These are phyloP conservation scores for Nycticorax nycticorax DNA, from an alignment of 2,113 vertebrate genomes.

Conservation along the genomic window DNA sequence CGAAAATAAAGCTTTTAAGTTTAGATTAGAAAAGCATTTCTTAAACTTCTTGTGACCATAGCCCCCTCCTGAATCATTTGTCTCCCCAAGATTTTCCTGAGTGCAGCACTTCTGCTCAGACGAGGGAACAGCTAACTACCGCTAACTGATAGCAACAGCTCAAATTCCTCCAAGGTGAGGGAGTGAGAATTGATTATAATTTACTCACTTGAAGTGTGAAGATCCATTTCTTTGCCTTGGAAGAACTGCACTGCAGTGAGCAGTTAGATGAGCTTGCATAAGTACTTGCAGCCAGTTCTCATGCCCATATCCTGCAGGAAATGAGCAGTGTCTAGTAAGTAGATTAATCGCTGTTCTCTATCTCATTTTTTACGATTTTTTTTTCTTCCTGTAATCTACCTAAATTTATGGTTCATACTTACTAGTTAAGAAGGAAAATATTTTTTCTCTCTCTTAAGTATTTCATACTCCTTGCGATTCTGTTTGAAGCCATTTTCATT, in stretches of 20 bases:
- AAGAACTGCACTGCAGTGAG: neutral
- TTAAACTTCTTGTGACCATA: neutral
- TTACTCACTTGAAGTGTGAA: neutral
- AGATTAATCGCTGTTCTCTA: neutral
- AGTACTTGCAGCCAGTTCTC: neutral
- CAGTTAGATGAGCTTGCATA: neutral
- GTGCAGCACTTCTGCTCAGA: neutral
- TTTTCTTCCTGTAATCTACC: neutral
- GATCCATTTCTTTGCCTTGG: slow-evolving; percentile 2
- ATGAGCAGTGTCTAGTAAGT: neutral
- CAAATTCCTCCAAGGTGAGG: slow-evolving; percentile 13
- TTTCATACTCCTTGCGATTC: neutral
- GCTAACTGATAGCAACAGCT: neutral
- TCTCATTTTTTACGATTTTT: neutral
- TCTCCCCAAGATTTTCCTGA: neutral
- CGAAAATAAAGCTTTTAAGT: neutral
- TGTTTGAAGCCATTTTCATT: neutral
- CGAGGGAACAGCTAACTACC: neutral
- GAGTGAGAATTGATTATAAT: neutral
- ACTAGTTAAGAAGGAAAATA: neutral
- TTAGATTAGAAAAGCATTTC: slow-evolving; percentile 13
- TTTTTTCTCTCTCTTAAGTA: neutral
- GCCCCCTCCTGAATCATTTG: neutral
- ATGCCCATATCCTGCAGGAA: neutral
- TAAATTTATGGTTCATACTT: neutral